Conservation (phyloP, 2,797 vertebrate genomes). For the Perdix hodgsoniae region DNA sequence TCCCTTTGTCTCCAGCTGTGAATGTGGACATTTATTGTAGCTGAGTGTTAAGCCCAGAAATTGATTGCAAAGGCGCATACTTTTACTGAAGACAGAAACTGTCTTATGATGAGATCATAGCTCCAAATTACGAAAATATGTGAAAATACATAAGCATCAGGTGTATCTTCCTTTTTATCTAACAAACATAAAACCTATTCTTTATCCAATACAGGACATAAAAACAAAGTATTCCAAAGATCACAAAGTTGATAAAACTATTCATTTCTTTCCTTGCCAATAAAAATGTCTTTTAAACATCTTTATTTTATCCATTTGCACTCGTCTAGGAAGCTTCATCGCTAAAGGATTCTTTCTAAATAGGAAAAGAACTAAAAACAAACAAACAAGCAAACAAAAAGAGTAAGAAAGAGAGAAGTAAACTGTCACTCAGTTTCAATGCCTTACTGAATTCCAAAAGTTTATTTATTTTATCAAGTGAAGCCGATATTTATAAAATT, state of each 20-base stretch:
- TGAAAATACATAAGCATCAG: slow-evolving; percentile 43
- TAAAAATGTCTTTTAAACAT: background rate
- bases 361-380: background rate
- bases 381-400: background rate
- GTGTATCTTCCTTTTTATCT: slow-evolving; percentile 40
- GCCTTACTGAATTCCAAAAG: background rate
- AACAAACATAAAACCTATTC: background rate
- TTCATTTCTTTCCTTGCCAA: background rate
- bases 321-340: background rate
- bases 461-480: background rate
- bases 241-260: background rate
- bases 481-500: background rate
- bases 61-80: slow-evolving; percentile 49
- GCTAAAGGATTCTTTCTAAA: background rate
- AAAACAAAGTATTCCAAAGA: slow-evolving; percentile 13
- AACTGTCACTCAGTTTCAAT: background rate
- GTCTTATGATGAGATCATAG: slow-evolving; percentile 46
- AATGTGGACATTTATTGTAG: slow-evolving; percentile 38
- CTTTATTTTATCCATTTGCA: background rate
- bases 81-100: slow-evolving; percentile 37
- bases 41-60: background rate
- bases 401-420: background rate
- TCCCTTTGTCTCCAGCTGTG: slow-evolving; percentile 49
- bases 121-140: slow-evolving; percentile 17
- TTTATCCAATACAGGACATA: slow-evolving; percentile 5